These are phyloP conservation scores for Chaenogobius annularis DNA, from an alignment of 2,113 vertebrate species.

Conservation along the genomic window DNA sequence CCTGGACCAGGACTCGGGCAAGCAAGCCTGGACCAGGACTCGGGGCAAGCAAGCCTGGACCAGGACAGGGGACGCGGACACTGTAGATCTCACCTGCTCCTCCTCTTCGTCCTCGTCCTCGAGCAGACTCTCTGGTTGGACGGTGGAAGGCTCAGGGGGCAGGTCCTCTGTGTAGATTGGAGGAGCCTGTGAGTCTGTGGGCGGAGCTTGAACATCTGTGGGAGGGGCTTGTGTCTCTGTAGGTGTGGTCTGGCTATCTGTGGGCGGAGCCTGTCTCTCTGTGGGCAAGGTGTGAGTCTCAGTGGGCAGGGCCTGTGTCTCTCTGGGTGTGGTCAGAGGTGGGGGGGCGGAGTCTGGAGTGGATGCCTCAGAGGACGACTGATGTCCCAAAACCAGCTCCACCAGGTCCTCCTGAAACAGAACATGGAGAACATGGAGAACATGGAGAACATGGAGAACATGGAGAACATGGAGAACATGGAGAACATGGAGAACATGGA, in stretches of 20 bases:
- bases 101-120: constrained; percentile 60
- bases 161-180: constrained; percentile 12
- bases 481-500: too few species aligned
- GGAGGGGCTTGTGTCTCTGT: neutral
- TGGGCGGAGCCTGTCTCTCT: constrained; percentile 23
- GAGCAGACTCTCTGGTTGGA: constrained; percentile 17
- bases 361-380: constrained; percentile 62
- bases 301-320: constrained; percentile 23
- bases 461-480: too few species aligned
- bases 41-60: too few species aligned
- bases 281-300: neutral
- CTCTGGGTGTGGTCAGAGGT: neutral
- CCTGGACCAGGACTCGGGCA: too few species aligned
- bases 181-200: constrained; percentile 8
- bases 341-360: constrained; percentile 19
- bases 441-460: too few species aligned
- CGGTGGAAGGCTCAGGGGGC: constrained; percentile 5
- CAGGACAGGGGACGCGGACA: too few species aligned
- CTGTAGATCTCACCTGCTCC: constrained; percentile 8
- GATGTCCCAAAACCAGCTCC: constrained; percentile 87
- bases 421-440: too few species aligned
- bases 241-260: neutral
- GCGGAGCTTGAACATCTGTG: neutral
- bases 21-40: too few species aligned
- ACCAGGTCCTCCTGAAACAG: constrained; percentile 81